phyloP scores from a whole-genome alignment of 2,797 vertebrate genomes.

The Lutjanus campechanus region DNA sequence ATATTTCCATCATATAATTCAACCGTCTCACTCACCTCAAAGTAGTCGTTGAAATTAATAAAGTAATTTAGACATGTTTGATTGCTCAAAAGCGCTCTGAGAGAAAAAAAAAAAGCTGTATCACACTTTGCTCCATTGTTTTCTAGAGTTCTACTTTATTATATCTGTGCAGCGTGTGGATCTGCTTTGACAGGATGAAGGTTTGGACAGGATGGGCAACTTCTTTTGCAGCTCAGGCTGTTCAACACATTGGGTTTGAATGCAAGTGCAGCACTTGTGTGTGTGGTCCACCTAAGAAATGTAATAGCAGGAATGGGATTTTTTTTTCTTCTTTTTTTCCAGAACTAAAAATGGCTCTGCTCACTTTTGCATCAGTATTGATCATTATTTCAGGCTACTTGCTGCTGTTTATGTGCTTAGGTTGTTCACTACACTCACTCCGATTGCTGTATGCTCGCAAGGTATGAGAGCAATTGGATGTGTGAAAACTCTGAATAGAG shows the following conservation, averaged over 20 bases:
- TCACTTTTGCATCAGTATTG: background rate
- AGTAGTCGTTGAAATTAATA: background rate
- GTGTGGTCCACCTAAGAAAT: background rate
- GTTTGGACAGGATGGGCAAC: slow-evolving; percentile 2
- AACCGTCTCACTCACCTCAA: background rate
- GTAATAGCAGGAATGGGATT: too few relatives aligned
- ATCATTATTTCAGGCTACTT: background rate
- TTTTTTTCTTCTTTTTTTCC: too few relatives aligned
- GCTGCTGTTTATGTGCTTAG: background rate
- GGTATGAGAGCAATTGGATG: background rate
- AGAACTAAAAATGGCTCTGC: background rate
- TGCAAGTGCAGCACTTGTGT: background rate
- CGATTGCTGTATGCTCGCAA: background rate
- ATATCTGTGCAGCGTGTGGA: too few relatives aligned
- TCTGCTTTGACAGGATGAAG: too few relatives aligned
- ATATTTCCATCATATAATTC: background rate
- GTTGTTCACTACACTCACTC: background rate
- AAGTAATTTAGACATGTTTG: background rate
- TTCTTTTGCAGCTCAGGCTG: too few relatives aligned
- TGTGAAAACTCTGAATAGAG: background rate
- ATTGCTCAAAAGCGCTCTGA: background rate
- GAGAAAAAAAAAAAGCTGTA: background rate
- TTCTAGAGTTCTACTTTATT: too few relatives aligned
- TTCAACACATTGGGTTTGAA: background rate
- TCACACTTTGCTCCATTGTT: too few relatives aligned